Base-by-base conservation (phyloP, 2,797 vertebrate species). In the Nannoperca australis region DNA sequence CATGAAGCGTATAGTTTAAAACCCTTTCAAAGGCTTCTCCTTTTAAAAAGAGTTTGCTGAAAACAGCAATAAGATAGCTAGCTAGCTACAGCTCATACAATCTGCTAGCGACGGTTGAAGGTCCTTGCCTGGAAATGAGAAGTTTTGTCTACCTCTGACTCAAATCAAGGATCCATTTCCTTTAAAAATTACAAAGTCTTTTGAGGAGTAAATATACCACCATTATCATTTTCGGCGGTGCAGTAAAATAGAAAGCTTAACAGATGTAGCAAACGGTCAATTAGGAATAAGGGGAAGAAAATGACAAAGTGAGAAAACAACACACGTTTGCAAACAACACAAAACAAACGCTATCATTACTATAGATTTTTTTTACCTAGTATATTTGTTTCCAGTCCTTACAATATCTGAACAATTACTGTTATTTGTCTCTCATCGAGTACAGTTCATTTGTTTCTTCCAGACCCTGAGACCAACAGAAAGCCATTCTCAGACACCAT, bases 401-500 rank as follows among this genome's bases (percentile, higher is more conserved):
- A 62, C 3, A 5, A 24, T 38, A 11, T 40, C 53, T 47, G 30
- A 69, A 67, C 18, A 24, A 0, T 30, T 30, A 4, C 42, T 32
- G 22, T 32, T 1, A 9, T 70, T 27, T 69, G 54, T 64, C 10
- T 53, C 34, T 72, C 56, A 36, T 78, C n/a, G 53, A 36, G 24
- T 34, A 15, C 32, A 73, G 49, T 69, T 22, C 44, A 32, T 68
- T 11, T 79, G 63, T 90, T 84, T 79, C 76, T 85, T 91, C 89
- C 90, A 93, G 86, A 96, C 78, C 96, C 96, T 88, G 96, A 98
- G 96, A 96, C 94, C 88, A 92, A 94, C 94, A 95, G 90, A 93
- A 94, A 97, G 95, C 95, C 96, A 95, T 97, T 94, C 38, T 93
- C 95, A 93, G 95, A 96, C 70, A 95, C 94, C 93, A 94, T 91